A percentile compares a stretch with the other conserved stretches of the same genome.
phyloP scores from a whole-genome alignment of 2,113 vertebrate genomes.

The Cichladusa arquata region DNA sequence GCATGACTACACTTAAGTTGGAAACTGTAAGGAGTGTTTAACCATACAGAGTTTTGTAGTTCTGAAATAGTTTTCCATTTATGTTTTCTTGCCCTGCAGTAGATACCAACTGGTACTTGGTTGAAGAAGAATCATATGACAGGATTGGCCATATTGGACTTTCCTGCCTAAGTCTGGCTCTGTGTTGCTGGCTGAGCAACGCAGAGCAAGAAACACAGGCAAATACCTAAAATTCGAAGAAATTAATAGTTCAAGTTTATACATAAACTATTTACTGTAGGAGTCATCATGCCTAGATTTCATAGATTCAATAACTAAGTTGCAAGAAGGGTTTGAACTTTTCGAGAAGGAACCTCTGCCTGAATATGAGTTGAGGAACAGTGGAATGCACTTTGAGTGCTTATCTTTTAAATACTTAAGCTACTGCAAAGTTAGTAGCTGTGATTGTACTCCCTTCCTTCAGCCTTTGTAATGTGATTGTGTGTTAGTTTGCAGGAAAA shows the following conservation, averaged over 20 bases:
- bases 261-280: background rate
- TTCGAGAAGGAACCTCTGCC: rapidly evolving
- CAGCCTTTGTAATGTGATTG: background rate
- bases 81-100: background rate
- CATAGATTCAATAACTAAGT: background rate
- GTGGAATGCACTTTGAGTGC: background rate
- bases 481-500: background rate
- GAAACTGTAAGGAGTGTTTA: background rate
- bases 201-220: background rate
- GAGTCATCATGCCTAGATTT: background rate
- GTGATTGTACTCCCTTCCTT: background rate
- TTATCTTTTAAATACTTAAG: background rate
- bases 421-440: background rate
- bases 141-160: background rate
- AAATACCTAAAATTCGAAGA: background rate
- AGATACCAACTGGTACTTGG: background rate
- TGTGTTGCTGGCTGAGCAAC: background rate
- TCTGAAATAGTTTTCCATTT: background rate
- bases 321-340: background rate
- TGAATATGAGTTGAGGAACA: background rate
- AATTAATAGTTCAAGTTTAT: background rate
- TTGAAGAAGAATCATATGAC: background rate
- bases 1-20: background rate
- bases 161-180: background rate
- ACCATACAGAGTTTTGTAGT: background rate